A percentile compares a stretch with the other conserved stretches of the same genome.
Conservation (phyloP, 2,888 invertebrate genomes). For the Athalia circularis region DNA sequence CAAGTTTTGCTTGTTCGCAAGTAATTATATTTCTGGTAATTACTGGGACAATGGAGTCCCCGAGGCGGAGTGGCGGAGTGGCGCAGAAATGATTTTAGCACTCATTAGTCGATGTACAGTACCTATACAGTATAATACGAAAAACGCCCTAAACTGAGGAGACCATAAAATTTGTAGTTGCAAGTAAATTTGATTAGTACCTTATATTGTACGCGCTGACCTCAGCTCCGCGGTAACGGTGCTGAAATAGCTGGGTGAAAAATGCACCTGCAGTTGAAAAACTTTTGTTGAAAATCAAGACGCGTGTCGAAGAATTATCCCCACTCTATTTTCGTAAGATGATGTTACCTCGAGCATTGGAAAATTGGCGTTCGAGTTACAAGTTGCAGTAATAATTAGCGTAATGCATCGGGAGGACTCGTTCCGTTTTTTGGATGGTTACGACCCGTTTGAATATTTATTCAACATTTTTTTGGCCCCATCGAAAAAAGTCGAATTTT, state of each 20-base stretch:
- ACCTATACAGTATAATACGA: background rate
- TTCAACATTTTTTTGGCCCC: too few species aligned
- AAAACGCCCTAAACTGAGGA: background rate
- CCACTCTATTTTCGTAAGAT: background rate
- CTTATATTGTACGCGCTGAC: too few species aligned
- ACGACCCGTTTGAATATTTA: background rate
- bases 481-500: too few species aligned
- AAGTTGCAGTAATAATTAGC: too few species aligned
- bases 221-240: background rate
- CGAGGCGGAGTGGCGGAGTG: background rate
- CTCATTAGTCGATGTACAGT: conserved; percentile 6
- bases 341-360: too few species aligned
- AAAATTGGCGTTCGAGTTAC: too few species aligned
- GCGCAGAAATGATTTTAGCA: conserved; percentile 23
- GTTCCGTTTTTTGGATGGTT: too few species aligned
- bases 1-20: conserved; percentile 4
- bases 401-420: too few species aligned
- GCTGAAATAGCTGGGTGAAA: background rate
- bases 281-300: conserved; percentile 20
- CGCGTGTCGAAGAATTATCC: background rate
- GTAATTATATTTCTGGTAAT: background rate
- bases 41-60: conserved; percentile 1
- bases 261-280: conserved; percentile 16
- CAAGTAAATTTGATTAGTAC: conserved; percentile 8
- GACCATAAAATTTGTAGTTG: background rate